Conservation (phyloP, 2,797 vertebrate genomes). For the Morelia viridis region DNA sequence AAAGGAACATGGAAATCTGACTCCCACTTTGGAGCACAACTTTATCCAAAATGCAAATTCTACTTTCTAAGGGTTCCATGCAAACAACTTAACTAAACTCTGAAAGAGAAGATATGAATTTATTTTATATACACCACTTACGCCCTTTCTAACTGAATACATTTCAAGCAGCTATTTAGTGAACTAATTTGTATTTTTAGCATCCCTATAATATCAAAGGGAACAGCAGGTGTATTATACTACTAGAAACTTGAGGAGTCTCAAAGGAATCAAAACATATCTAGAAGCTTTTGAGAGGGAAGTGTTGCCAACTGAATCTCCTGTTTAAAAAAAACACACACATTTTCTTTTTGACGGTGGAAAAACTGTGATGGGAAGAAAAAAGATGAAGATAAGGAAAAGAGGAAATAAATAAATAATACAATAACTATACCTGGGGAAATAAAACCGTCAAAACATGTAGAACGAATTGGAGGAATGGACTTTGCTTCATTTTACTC, state of each 20-base stretch:
- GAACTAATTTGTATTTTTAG: not conserved
- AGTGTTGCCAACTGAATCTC: not conserved
- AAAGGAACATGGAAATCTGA: not conserved
- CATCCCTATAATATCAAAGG: not conserved
- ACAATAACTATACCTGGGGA: accelerated
- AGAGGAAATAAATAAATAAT: not conserved
- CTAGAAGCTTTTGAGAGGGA: not conserved
- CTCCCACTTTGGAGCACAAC: not conserved
- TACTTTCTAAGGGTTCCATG: not conserved
- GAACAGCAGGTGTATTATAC: not conserved
- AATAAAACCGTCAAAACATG: not conserved
- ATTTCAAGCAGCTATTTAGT: not conserved
- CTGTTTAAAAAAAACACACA: not conserved
- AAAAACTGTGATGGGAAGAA: not conserved
- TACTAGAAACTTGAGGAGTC: not conserved
- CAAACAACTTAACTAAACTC: not conserved
- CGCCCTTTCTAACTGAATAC: not conserved
- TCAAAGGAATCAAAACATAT: not conserved
- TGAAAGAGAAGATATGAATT: not conserved
- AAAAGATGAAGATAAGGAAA: not conserved
- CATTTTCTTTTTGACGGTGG: not conserved
- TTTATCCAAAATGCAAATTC: not conserved
- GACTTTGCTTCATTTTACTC: not conserved
- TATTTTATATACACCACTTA: not conserved
- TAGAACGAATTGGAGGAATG: not conserved